Evolutionary conservation across 2,797 vertebrate species (phyloP), one percentile per base, ranked within the genome.

Genomic region (Sebastolobus altivelis): DNA sequence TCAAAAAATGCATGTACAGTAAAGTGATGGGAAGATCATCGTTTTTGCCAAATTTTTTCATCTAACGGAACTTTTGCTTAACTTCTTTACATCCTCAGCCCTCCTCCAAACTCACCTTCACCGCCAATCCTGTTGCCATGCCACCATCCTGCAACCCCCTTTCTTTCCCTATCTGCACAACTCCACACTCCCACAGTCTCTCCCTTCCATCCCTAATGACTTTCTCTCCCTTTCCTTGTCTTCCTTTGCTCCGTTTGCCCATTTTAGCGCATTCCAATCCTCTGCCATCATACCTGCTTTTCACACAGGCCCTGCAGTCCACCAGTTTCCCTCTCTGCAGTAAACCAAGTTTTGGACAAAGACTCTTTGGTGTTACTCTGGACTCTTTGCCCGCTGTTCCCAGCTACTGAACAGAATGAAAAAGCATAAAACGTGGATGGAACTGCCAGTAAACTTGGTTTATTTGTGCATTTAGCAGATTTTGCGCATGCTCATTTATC

Each of bases 201-300:
- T 87, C 86, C 87, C 81, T 69, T 88, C 72, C 73, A 69, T 52
- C 61, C 73, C 52, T 56, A 37, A 68, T 69, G 83, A 84, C 37
- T 22, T 71, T 71, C 22, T 4, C 72, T 85, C 79, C 77, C 75
- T 13, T 76, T 84, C 55, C 72, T 69, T 59, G 68, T 84, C 86
- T 80, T 77, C 33, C 71, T 84, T 86, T 86, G 74, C 86, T 83
- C 75, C 68, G 12, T 84, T 85, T 82, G 86, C 78, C 89, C 86
- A 82, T 82, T 84, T 90, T 88, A 74, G 65, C 35, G 61, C 95
- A 96, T 96, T 96, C 96, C 95, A 65, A 91, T 93, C 91, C 80
- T 74, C 82, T 95, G 86, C 73, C 92, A 93, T 96, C 95, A 96
- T 94, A 92, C 91, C 93, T 94, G 88, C 71, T 81, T 92, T 92